phyloP scores from a whole-genome alignment of 2,797 vertebrate species.

The Molossus molossus region DNA sequence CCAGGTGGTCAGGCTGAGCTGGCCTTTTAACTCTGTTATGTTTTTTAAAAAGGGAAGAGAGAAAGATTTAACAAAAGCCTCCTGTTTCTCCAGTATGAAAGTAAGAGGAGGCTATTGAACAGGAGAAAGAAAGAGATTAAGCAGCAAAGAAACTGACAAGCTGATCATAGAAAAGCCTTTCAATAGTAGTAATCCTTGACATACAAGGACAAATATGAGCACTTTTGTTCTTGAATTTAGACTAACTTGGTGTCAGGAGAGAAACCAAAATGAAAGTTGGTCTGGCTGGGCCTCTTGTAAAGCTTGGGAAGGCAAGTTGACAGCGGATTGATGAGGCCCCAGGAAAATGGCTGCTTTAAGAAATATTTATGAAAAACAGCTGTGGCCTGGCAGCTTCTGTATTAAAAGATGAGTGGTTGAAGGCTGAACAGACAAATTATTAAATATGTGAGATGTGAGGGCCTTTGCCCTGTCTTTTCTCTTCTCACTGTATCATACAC shows the following conservation, averaged over 20 bases:
- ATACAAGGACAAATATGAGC: constrained; percentile 94
- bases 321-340: constrained; percentile 56
- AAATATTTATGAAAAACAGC: neutral
- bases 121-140: constrained; percentile 96
- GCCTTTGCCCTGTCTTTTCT: neutral
- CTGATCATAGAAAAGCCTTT: constrained; percentile 94
- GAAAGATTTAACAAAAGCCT: constrained; percentile 82
- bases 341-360: constrained; percentile 65
- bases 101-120: constrained; percentile 95
- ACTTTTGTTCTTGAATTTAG: constrained; percentile 94
- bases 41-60: constrained; percentile 93
- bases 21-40: constrained; percentile 95
- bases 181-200: constrained; percentile 95
- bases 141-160: constrained; percentile 95
- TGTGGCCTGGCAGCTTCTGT: fast-evolving
- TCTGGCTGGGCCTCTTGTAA: constrained; percentile 43
- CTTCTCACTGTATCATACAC: neutral
- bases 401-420: neutral
- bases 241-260: constrained; percentile 88
- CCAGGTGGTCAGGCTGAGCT: constrained; percentile 95
- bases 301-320: neutral
- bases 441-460: constrained; percentile 43
- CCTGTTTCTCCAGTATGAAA: constrained; percentile 92
- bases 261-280: constrained; percentile 79
- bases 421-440: constrained; percentile 73